Percentiles rank a stretch among this genome's conserved stretches.
These are phyloP conservation scores for Aphis craccivora DNA, from an alignment of 1,140 invertebrate genomes.

Conservation along the genomic window DNA sequence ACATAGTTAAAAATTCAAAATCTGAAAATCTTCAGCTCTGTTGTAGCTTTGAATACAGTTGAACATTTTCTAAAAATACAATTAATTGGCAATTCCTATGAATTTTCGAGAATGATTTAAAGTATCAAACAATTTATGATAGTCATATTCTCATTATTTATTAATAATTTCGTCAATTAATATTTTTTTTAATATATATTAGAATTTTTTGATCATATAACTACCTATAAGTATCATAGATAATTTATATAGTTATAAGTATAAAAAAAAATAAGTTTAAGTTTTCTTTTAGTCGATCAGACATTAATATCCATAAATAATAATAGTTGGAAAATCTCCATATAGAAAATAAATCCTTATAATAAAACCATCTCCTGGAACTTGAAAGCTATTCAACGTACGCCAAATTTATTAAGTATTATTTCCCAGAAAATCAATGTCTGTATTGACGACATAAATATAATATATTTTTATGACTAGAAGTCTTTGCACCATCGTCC, in stretches of 20 bases:
- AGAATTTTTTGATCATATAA: not conserved
- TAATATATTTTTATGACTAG: not conserved
- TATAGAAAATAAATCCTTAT: not conserved
- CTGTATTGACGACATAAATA: not conserved
- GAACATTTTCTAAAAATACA: not conserved
- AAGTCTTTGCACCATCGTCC: not conserved
- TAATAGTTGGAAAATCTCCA: not conserved
- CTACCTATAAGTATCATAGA: too few relatives aligned
- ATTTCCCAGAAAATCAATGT: not conserved
- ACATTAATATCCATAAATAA: not conserved
- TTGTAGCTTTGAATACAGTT: not conserved
- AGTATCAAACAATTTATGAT: not conserved
- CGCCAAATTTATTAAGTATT: not conserved
- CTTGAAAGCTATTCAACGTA: not conserved
- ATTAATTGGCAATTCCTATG: too few relatives aligned
- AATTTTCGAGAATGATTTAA: too few relatives aligned
- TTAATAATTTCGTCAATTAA: too few relatives aligned
- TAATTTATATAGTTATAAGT: not conserved
- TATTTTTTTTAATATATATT: not conserved
- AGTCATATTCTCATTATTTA: too few relatives aligned
- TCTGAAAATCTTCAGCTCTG: not conserved
- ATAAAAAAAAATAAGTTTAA: not conserved
- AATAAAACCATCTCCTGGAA: not conserved
- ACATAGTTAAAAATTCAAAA: too few relatives aligned
- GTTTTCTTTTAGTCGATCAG: not conserved